phyloP scores from a whole-genome alignment of 1,140 invertebrate genomes.

The Marisa cornuarietis region DNA sequence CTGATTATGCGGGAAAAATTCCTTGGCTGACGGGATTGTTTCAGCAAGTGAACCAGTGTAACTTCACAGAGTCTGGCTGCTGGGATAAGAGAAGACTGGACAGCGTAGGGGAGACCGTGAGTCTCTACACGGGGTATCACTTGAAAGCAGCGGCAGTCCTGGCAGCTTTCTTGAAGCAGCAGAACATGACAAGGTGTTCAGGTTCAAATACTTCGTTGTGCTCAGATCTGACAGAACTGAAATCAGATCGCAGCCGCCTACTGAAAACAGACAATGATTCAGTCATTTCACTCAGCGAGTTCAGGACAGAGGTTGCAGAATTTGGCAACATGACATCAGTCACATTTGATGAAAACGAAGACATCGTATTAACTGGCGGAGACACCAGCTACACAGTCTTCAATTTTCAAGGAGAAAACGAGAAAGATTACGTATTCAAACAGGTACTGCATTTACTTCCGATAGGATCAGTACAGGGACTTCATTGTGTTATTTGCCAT shows the following conservation, averaged over 20 bases:
- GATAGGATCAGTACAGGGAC: too few relatives aligned
- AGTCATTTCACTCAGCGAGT: neutral
- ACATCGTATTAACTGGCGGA: neutral
- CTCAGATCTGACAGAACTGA: neutral
- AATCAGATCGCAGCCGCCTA: neutral
- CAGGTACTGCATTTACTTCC: neutral
- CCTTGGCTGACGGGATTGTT: neutral
- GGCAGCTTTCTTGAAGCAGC: conserved; percentile 5
- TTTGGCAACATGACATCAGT: conserved; percentile 10
- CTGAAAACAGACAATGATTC: neutral
- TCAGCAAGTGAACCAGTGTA: neutral
- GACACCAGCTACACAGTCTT: neutral
- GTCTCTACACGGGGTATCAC: conserved; percentile 8
- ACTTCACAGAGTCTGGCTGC: neutral
- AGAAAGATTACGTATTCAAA: neutral
- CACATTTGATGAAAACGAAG: neutral
- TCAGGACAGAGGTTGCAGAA: neutral
- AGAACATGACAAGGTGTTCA: neutral
- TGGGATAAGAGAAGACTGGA: neutral
- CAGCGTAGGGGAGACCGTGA: neutral
- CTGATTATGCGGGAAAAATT: neutral
- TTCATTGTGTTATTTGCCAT: too few relatives aligned
- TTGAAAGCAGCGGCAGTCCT: conserved; percentile 8
- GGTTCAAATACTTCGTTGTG: neutral
- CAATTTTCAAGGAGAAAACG: conserved; percentile 1